Evolutionary conservation across 2,888 invertebrate genomes (phyloP).

Genomic region (Polydrusus pterygomalis): DNA sequence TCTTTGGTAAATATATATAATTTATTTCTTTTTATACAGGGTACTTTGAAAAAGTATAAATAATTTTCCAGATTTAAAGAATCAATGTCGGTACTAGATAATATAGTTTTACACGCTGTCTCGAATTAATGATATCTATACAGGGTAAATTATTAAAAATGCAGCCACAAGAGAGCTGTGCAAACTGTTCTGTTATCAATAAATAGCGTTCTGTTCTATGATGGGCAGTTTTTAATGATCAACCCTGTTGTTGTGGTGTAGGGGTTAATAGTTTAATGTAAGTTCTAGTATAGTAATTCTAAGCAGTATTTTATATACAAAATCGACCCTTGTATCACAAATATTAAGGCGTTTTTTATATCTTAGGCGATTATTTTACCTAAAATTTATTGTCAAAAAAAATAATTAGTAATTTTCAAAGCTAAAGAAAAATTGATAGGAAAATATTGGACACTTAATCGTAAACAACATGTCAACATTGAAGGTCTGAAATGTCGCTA

Average conservation of each 20-base stretch:
- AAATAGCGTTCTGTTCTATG: no score
- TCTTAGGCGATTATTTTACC: neutral
- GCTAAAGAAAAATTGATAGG: no score
- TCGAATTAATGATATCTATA: neutral
- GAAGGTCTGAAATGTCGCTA: no score
- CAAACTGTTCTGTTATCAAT: no score
- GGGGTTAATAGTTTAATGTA: neutral
- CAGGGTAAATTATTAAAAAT: neutral
- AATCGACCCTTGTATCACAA: conserved; percentile 34
- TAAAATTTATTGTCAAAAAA: neutral
- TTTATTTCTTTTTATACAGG: conserved; percentile 32
- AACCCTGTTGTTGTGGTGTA: no score
- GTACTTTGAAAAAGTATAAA: conserved; percentile 26
- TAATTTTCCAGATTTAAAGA: conserved; percentile 4
- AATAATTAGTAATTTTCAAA: no score
- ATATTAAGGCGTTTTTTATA: conserved; percentile 31
- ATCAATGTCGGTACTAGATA: neutral
- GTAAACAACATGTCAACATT: no score
- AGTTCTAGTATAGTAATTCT: neutral
- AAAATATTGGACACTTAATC: no score
- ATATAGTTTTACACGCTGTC: neutral
- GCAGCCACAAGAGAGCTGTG: neutral
- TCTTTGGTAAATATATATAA: conserved; percentile 25
- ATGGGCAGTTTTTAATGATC: no score
- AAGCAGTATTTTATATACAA: conserved; percentile 21